Evolutionary conservation across 2,113 vertebrate genomes (phyloP).

Genomic region (Rhineura floridana): DNA sequence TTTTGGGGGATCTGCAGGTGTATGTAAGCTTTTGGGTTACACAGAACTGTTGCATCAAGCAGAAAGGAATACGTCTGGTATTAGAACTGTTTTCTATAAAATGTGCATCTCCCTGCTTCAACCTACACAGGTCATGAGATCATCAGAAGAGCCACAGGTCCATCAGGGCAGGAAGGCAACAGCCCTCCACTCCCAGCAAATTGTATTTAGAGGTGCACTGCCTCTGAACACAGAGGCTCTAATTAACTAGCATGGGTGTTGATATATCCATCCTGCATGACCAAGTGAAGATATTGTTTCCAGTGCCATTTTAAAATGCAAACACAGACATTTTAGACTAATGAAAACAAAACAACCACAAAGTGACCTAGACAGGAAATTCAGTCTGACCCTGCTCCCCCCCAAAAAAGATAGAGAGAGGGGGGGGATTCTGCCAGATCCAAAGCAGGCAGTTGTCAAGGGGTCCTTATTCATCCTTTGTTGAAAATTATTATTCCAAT

Average conservation of each 20-base stretch:
- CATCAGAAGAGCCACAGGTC: not conserved
- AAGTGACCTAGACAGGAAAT: too few relatives aligned
- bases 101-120: too few relatives aligned
- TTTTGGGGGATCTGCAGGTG: not conserved
- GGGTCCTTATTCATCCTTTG: not conserved
- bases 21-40: not conserved
- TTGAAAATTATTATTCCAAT: not conserved
- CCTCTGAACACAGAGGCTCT: not conserved
- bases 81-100: too few relatives aligned
- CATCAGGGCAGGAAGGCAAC: too few relatives aligned
- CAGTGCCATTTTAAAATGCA: too few relatives aligned
- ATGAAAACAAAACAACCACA: too few relatives aligned
- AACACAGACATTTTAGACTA: too few relatives aligned
- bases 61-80: not conserved
- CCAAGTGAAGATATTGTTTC: too few relatives aligned
- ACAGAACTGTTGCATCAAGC: not conserved
- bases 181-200: too few relatives aligned
- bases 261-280: too few relatives aligned
- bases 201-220: not conserved
- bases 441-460: not conserved
- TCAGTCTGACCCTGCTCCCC: not conserved
- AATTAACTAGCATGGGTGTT: not conserved
- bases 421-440: not conserved
- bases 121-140: not conserved
- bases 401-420: not conserved